Percentiles rank a stretch among this genome's conserved stretches.
These are phyloP conservation scores for Drosophila antonietae DNA, from an alignment of 2,888 invertebrate species.

Conservation along the genomic window DNA sequence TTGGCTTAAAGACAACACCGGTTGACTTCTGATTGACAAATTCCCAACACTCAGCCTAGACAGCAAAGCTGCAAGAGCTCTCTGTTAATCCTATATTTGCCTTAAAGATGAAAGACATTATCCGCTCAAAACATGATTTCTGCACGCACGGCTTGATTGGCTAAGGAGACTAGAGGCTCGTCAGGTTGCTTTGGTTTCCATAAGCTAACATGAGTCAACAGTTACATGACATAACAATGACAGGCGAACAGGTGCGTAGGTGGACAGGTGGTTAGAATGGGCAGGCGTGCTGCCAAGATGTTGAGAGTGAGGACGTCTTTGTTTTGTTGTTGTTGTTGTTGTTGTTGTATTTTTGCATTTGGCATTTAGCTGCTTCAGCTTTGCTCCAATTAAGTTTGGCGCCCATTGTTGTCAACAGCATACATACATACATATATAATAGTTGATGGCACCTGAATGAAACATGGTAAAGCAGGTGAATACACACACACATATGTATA, in stretches of 20 bases:
- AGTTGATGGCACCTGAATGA: conserved; percentile 29
- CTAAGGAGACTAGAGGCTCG: conserved; percentile 1
- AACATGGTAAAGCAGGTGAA: conserved; percentile 22
- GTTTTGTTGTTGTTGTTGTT: conserved; percentile 12
- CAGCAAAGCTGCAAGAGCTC: neutral
- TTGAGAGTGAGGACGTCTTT: neutral
- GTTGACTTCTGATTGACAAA: neutral
- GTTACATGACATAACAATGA: conserved; percentile 32
- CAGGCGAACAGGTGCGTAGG: conserved; percentile 4
- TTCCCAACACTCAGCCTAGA: neutral
- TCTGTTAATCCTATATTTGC: neutral
- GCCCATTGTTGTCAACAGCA: conserved; percentile 53
- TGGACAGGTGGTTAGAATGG: neutral
- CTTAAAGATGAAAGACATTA: neutral
- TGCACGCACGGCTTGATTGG: conserved; percentile 5
- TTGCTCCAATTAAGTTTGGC: conserved; percentile 63
- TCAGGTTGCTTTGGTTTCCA: conserved; percentile 17
- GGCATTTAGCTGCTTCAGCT: conserved; percentile 39
- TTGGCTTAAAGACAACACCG: neutral
- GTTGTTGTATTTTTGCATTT: conserved; percentile 23
- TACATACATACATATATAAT: neutral
- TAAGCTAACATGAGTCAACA: conserved; percentile 37
- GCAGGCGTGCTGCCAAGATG: neutral
- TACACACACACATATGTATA: neutral
- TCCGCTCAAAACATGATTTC: neutral